Conservation (phyloP, 1,140 invertebrate genomes). For the Apis laboriosa region DNA sequence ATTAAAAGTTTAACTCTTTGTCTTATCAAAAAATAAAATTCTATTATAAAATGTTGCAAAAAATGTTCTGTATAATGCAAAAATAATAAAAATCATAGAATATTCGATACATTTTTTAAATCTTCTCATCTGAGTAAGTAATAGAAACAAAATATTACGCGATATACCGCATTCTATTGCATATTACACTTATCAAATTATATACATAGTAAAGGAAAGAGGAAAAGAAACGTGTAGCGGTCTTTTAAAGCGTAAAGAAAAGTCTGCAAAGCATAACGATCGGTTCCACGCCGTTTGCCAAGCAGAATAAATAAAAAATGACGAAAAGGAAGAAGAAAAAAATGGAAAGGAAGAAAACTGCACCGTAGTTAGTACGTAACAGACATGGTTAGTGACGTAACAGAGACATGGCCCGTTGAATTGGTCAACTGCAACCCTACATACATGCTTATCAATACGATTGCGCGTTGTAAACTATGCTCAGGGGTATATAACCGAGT, state of each 20-base stretch:
- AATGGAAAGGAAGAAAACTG: background rate
- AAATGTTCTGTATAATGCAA: background rate
- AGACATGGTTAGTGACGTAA: slow-evolving; percentile 28
- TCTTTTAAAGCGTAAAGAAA: background rate
- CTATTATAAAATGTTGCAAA: background rate
- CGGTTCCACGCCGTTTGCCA: slow-evolving; percentile 24
- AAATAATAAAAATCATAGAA: background rate
- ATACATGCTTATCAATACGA: slow-evolving; percentile 40
- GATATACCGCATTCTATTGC: background rate
- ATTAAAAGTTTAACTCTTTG: background rate
- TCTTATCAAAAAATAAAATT: background rate
- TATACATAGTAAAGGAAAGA: background rate
- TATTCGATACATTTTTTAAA: background rate
- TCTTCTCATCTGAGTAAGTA: background rate
- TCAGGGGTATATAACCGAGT: slow-evolving; percentile 27
- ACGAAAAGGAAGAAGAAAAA: background rate
- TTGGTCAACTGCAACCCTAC: background rate
- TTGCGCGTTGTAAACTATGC: slow-evolving; percentile 34
- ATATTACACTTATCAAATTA: background rate
- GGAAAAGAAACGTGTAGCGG: background rate
- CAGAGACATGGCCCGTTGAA: background rate
- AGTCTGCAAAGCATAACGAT: background rate
- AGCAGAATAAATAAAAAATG: background rate
- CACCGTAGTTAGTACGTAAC: background rate
- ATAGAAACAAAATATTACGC: background rate